Evolutionary conservation across 2,888 invertebrate species (phyloP).

Genomic region (Julus scandinavius): DNA sequence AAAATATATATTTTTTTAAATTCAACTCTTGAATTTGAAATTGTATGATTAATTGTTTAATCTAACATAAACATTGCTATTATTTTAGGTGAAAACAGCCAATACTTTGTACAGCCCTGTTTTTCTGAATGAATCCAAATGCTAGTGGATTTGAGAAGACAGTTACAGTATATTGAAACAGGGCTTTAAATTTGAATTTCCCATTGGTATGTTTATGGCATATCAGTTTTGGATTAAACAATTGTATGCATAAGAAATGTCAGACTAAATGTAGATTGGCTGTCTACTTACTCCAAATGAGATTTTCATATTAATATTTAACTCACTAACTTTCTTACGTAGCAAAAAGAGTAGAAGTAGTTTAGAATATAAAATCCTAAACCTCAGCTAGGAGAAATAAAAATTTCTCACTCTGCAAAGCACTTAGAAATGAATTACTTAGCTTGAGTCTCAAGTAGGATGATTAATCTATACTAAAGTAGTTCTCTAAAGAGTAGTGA

Average conservation of each 20-base stretch:
- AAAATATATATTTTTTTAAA: no score
- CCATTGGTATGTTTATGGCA: background rate
- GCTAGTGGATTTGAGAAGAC: constrained; percentile 21
- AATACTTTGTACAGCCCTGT: constrained; percentile 12
- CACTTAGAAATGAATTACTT: no score
- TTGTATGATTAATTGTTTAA: no score
- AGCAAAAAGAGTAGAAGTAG: background rate
- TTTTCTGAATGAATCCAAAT: constrained; percentile 21
- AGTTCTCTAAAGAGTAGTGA: no score
- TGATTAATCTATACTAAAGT: background rate
- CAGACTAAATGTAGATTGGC: background rate
- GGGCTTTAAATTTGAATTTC: background rate
- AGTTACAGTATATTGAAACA: background rate
- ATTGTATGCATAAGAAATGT: background rate
- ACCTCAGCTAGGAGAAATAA: no score
- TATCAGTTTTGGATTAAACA: background rate
- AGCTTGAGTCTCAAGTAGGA: background rate
- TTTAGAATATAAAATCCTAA: no score
- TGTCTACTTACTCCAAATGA: background rate
- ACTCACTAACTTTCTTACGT: background rate
- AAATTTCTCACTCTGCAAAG: no score
- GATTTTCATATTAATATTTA: background rate
- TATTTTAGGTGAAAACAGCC: constrained; percentile 2
- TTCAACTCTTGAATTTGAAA: no score
- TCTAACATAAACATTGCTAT: constrained; percentile 16